These are phyloP conservation scores for Paragorgia papillata DNA, from an alignment of 92 coral and sea anemone species.

Conservation along the genomic window DNA sequence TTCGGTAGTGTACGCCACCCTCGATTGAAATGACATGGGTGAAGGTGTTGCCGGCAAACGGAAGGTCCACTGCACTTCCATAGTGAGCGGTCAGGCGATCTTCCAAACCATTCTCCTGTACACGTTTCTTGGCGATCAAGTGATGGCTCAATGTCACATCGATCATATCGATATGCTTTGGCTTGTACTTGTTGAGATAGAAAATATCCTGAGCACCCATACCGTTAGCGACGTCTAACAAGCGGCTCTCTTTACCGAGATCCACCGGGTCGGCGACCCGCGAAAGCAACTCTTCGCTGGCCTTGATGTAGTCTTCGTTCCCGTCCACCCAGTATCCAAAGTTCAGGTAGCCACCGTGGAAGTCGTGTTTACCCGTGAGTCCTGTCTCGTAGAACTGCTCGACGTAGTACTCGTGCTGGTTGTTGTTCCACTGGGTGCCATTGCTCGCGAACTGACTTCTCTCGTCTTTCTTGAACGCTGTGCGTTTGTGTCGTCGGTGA, in stretches of 20 bases:
- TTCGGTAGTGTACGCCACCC: conserved; percentile 54
- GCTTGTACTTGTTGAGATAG: conserved; percentile 34
- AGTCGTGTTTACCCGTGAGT: conserved; percentile 43
- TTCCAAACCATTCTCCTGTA: conserved; percentile 15
- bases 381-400: conserved; percentile 49
- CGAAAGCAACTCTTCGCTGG: conserved; percentile 48
- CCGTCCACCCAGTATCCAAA: conserved; percentile 49
- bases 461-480: conserved; percentile 37
- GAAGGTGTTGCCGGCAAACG: conserved; percentile 45
- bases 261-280: conserved; percentile 44
- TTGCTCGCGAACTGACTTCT: background rate
- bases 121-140: conserved; percentile 26
- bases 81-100: conserved; percentile 58
- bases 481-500: conserved; percentile 19
- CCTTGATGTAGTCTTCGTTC: conserved; percentile 37
- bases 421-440: conserved; percentile 47
- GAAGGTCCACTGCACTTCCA: conserved; percentile 59
- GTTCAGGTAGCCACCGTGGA: conserved; percentile 49
- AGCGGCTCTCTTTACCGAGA: conserved; percentile 22
- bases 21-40: conserved; percentile 55
- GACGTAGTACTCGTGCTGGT: conserved; percentile 42
- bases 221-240: conserved; percentile 49
- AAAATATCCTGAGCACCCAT: conserved; percentile 50
- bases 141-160: conserved; percentile 38
- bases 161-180: conserved; percentile 37